phyloP scores from a whole-genome alignment of 2,113 vertebrate species.

The Spea multiplicata region DNA sequence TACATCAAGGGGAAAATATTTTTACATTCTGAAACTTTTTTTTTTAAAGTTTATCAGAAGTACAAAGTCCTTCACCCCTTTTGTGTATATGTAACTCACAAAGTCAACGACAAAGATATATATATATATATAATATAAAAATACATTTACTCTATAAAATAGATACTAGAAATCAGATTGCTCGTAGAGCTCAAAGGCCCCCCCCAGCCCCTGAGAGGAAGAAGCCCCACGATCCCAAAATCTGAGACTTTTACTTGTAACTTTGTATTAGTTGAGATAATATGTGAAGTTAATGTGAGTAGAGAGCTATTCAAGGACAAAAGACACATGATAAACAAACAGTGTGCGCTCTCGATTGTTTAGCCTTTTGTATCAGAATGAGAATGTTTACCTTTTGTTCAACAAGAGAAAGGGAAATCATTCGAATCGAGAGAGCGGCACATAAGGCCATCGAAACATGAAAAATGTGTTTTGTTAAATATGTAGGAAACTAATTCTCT shows the following conservation, averaged over 20 bases:
- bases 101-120: too few species aligned
- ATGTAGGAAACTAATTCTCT: conserved; percentile 77
- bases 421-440: neutral
- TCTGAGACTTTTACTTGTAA: too few species aligned
- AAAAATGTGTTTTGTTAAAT: conserved; percentile 72
- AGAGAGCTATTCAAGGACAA: neutral
- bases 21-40: conserved; percentile 21
- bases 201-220: too few species aligned
- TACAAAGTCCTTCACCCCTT: too few species aligned
- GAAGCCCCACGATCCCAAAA: too few species aligned
- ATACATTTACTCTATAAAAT: too few species aligned
- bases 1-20: conserved; percentile 31
- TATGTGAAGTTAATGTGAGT: neutral
- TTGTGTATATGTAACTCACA: too few species aligned
- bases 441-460: conserved; percentile 62
- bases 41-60: too few species aligned
- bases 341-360: conserved; percentile 52
- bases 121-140: too few species aligned
- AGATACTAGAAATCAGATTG: too few species aligned
- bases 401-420: conserved; percentile 28
- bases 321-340: neutral
- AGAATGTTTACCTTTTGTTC: conserved; percentile 59
- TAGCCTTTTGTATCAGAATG: conserved; percentile 61
- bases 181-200: too few species aligned
- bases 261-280: too few species aligned